phyloP scores from a whole-genome alignment of 2,113 vertebrate genomes.

The Larimichthys polyactis region DNA sequence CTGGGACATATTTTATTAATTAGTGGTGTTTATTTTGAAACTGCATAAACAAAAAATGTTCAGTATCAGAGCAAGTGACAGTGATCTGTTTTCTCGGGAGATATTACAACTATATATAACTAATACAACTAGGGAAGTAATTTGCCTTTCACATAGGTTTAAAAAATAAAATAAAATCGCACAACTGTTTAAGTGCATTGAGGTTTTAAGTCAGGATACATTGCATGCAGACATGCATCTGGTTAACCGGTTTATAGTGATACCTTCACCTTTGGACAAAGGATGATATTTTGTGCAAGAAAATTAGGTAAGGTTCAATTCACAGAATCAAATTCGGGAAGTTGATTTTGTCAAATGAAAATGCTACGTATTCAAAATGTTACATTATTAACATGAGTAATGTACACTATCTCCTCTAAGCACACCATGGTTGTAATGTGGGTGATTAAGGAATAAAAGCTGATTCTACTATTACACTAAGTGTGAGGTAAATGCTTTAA shows the following conservation, averaged over 20 bases:
- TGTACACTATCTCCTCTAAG: not conserved
- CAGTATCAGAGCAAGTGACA: conserved; percentile 24
- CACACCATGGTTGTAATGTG: conserved; percentile 17
- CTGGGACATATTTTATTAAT: conserved; percentile 8
- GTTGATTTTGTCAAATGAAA: not conserved
- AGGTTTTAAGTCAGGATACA: conserved; percentile 18
- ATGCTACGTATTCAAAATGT: not conserved
- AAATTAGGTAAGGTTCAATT: not conserved
- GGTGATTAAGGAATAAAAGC: conserved; percentile 33
- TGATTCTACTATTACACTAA: conserved; percentile 14
- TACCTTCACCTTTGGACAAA: no score
- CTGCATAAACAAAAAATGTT: conserved; percentile 10
- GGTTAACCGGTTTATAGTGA: no score
- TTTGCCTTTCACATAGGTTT: conserved; percentile 41
- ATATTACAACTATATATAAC: not conserved
- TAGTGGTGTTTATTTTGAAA: conserved; percentile 30
- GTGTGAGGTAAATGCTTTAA: conserved; percentile 48
- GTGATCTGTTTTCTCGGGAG: conserved; percentile 25
- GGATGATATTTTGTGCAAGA: not conserved
- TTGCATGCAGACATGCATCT: not conserved
- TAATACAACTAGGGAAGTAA: not conserved
- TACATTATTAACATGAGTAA: not conserved
- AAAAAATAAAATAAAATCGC: not conserved
- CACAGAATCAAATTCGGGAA: not conserved
- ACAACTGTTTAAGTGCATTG: conserved; percentile 7